These are phyloP conservation scores for Chelmon rostratus DNA, from an alignment of 2,797 vertebrate species.

Conservation along the genomic window DNA sequence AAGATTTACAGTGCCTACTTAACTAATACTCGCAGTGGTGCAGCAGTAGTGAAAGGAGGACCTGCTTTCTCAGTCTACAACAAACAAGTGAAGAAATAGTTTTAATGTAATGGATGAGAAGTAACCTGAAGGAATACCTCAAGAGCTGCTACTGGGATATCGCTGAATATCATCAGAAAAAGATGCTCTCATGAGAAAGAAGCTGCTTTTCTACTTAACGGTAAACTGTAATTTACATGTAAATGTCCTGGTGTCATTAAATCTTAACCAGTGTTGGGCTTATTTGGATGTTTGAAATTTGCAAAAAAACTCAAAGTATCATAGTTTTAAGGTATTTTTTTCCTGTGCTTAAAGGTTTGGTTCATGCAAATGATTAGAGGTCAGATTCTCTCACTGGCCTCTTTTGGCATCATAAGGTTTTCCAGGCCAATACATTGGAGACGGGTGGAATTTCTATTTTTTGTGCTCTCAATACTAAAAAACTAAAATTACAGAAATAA, in stretches of 20 bases:
- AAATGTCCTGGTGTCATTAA: not conserved
- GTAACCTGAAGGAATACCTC: not conserved
- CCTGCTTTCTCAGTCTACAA: not conserved
- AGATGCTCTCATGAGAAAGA: not conserved
- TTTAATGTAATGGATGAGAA: slow-evolving; percentile 2
- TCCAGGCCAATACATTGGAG: too few species aligned
- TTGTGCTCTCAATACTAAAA: too few species aligned
- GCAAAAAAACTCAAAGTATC: not conserved
- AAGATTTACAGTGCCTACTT: slow-evolving; percentile 28
- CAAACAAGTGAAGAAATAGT: not conserved
- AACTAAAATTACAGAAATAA: too few species aligned
- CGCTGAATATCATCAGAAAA: not conserved
- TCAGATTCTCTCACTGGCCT: not conserved
- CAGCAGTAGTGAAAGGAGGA: slow-evolving; percentile 18
- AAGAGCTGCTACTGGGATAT: too few species aligned
- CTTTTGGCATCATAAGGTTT: too few species aligned
- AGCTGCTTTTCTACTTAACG: not conserved
- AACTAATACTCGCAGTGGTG: not conserved
- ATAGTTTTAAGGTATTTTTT: not conserved
- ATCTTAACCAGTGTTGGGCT: not conserved
- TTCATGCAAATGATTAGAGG: not conserved
- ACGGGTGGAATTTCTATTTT: too few species aligned
- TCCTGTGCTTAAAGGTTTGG: not conserved
- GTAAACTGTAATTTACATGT: slow-evolving; percentile 1
- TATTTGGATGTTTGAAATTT: not conserved